Percentiles rank a stretch among this genome's conserved stretches.
Conservation (phyloP, 2,113 vertebrate species). For the Chaetorhynchus papuensis region DNA sequence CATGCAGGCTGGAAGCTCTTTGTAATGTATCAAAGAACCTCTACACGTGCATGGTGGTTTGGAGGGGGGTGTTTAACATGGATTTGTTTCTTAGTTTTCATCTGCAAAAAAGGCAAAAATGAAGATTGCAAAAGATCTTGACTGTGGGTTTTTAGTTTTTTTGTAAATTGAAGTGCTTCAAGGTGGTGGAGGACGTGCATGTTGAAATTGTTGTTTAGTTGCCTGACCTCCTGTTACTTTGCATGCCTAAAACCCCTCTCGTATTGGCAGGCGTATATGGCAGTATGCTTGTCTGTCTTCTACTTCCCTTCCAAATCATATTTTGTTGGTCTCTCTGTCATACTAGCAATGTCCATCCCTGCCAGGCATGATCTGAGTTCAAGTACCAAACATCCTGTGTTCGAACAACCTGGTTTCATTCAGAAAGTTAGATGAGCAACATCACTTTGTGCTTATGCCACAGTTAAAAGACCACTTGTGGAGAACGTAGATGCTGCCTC, state of each 20-base stretch:
- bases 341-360: background rate
- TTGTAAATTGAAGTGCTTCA: background rate
- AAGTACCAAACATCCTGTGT: background rate
- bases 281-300: background rate
- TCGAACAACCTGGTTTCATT: background rate
- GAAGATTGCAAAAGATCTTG: background rate
- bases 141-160: background rate
- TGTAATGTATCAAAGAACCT: background rate
- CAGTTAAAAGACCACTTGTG: background rate
- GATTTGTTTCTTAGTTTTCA: background rate
- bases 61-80: background rate
- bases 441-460: background rate
- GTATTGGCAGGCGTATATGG: background rate
- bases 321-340: background rate
- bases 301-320: background rate
- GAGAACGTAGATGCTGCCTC: background rate
- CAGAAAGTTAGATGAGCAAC: background rate
- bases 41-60: background rate
- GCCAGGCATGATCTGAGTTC: background rate
- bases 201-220: background rate
- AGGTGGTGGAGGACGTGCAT: background rate
- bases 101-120: background rate
- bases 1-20: background rate
- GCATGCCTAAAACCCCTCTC: background rate
- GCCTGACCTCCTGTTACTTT: background rate